Conservation (phyloP, 2,113 vertebrate genomes). For the Echinops telfairi region DNA sequence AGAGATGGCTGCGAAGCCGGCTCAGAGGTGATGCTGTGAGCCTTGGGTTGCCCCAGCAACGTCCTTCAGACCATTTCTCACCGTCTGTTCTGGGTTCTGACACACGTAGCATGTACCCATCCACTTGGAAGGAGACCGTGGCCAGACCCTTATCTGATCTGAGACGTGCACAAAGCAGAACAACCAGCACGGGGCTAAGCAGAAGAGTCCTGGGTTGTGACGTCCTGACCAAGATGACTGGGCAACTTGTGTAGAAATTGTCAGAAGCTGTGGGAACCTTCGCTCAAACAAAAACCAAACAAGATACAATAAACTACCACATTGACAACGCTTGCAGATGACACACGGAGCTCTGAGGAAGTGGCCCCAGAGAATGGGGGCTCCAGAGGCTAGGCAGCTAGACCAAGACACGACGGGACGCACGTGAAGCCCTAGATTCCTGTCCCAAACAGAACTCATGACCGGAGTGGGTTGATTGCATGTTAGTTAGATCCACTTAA, state of each 20-base stretch:
- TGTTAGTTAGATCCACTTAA: too few relatives aligned
- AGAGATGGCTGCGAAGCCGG: neutral
- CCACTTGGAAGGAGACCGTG: neutral
- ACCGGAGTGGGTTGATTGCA: too few relatives aligned
- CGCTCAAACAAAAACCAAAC: neutral
- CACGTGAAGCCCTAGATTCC: rapidly evolving
- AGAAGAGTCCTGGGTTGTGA: neutral
- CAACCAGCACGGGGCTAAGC: neutral
- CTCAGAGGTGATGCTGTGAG: neutral
- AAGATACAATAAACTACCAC: neutral
- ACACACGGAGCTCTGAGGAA: neutral
- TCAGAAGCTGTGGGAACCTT: neutral
- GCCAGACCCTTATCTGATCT: neutral
- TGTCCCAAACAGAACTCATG: neutral
- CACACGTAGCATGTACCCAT: neutral
- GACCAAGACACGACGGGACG: too few relatives aligned
- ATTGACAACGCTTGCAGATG: neutral
- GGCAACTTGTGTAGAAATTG: neutral
- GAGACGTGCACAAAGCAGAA: neutral
- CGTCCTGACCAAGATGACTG: neutral
- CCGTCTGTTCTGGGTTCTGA: neutral
- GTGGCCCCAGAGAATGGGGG: neutral
- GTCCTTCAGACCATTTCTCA: too few relatives aligned
- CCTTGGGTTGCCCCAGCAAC: neutral
- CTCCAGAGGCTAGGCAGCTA: neutral